Evolutionary conservation across 2,797 vertebrate species (phyloP).

Genomic region (Pygocentrus nattereri): DNA sequence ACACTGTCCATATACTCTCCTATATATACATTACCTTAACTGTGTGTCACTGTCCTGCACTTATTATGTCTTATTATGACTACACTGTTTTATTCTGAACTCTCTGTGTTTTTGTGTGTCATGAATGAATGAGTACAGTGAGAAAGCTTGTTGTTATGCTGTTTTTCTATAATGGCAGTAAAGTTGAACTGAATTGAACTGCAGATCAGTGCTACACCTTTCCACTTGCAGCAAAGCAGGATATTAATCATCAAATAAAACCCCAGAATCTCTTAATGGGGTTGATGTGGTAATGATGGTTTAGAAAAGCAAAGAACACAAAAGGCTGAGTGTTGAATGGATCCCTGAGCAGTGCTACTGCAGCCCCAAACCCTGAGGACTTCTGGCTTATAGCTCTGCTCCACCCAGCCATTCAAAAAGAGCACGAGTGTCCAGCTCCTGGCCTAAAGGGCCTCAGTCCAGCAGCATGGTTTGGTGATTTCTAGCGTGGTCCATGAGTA

Average conservation of each 20-base stretch:
- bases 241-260: slow-evolving; percentile 30
- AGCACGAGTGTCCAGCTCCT: neutral
- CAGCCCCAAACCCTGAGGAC: slow-evolving; percentile 9
- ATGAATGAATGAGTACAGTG: neutral
- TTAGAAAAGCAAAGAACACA: slow-evolving; percentile 35
- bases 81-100: neutral
- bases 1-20: too few species aligned
- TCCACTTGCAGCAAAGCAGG: slow-evolving; percentile 12
- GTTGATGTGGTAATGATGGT: slow-evolving; percentile 12
- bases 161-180: neutral
- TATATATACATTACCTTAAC: neutral
- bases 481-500: neutral
- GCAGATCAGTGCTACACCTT: neutral
- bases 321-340: slow-evolving; percentile 32
- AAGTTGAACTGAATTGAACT: neutral
- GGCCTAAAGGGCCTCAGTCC: neutral
- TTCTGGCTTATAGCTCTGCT: slow-evolving; percentile 24
- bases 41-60: neutral
- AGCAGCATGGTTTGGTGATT: neutral
- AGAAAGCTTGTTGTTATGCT: neutral
- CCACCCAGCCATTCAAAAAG: slow-evolving; percentile 43
- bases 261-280: slow-evolving; percentile 18
- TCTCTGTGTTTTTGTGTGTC: neutral
- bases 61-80: neutral
- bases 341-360: slow-evolving; percentile 34